Evolutionary conservation across 2,797 vertebrate species (phyloP).

Genomic region (Trematomus bernacchii): DNA sequence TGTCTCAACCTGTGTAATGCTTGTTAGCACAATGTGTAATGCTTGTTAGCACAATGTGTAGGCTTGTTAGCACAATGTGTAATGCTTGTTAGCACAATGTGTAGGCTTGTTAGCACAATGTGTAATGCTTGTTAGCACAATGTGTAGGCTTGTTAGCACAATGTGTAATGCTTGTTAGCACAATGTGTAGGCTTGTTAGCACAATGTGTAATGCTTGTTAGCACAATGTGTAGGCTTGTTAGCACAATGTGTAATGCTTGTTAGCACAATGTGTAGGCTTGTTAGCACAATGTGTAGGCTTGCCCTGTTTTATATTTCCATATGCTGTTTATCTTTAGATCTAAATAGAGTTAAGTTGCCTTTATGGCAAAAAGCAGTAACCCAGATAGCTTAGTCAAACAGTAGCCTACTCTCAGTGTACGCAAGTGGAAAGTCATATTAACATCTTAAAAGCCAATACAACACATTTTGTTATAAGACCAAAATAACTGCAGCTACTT

Average conservation of each 20-base stretch:
- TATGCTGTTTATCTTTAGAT: neutral
- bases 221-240: too few relatives aligned
- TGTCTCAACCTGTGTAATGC: too few relatives aligned
- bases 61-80: neutral
- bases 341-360: neutral
- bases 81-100: constrained; percentile 20
- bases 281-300: neutral
- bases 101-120: too few relatives aligned
- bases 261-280: too few relatives aligned
- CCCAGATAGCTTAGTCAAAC: neutral
- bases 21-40: too few relatives aligned
- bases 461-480: neutral
- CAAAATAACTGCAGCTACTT: neutral
- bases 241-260: neutral
- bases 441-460: neutral
- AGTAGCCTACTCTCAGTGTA: neutral
- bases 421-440: neutral
- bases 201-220: too few relatives aligned
- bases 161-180: neutral
- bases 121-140: neutral
- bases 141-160: neutral
- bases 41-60: too few relatives aligned
- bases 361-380: neutral
- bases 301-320: neutral
- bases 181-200: constrained; percentile 2